These are phyloP conservation scores for Hyposoter didymator DNA, from an alignment of 2,888 invertebrate genomes.

Conservation along the genomic window DNA sequence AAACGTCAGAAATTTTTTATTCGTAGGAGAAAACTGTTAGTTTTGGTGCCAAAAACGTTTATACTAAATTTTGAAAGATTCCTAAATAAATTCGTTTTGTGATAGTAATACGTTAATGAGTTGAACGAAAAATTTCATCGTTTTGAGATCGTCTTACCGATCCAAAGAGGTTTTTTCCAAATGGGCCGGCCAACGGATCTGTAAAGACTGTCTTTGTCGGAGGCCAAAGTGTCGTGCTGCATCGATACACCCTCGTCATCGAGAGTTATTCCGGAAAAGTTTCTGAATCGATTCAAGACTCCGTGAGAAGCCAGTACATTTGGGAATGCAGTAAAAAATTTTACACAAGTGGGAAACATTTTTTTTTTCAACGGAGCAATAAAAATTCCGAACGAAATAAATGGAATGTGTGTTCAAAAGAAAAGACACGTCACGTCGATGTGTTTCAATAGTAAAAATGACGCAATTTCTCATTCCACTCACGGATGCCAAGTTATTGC, in stretches of 20 bases:
- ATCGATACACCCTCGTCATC: slow-evolving; percentile 73
- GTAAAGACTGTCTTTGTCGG: slow-evolving; percentile 75
- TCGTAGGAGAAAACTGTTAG: too few species aligned
- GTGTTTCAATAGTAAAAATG: slow-evolving; percentile 7
- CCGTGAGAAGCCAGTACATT: neutral
- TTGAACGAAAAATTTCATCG: neutral
- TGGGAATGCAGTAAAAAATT: neutral
- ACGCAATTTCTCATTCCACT: slow-evolving; percentile 79
- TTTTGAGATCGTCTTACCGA: slow-evolving; percentile 77
- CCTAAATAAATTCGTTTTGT: too few species aligned
- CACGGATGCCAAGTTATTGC: slow-evolving; percentile 92
- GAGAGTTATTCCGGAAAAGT: slow-evolving; percentile 74
- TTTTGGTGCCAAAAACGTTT: too few species aligned
- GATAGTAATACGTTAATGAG: too few species aligned
- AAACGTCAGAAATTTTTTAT: too few species aligned
- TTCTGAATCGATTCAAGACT: slow-evolving; percentile 66
- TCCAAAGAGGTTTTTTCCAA: slow-evolving; percentile 82
- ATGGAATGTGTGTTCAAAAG: neutral
- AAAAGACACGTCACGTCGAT: neutral
- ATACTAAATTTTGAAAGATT: too few species aligned
- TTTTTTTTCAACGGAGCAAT: neutral
- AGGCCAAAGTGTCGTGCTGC: slow-evolving; percentile 75
- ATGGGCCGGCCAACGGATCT: slow-evolving; percentile 75
- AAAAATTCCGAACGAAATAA: neutral
- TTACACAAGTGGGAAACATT: neutral